A percentile compares a stretch with the other conserved stretches of the same genome.
These are phyloP conservation scores for Chloroceryle inda DNA, from an alignment of 2,797 vertebrate genomes.

Conservation along the genomic window DNA sequence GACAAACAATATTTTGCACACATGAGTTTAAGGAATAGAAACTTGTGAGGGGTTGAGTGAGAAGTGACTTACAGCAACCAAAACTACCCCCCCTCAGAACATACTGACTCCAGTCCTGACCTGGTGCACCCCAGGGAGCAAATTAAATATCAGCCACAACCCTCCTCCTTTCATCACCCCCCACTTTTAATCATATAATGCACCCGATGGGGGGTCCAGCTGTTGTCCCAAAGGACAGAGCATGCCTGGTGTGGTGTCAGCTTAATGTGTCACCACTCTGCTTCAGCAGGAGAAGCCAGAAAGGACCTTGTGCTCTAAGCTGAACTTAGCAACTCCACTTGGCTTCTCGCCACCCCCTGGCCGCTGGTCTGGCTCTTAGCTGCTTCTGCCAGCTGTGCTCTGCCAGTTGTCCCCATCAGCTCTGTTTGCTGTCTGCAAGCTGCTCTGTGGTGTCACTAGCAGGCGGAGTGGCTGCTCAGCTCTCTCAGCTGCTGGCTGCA, in stretches of 20 bases:
- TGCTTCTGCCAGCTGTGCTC: neutral
- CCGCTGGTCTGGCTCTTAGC: neutral
- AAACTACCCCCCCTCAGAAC: neutral
- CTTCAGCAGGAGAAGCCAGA: neutral
- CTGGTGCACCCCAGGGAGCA: neutral
- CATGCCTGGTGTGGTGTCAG: neutral
- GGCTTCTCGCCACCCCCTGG: neutral
- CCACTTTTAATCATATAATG: neutral
- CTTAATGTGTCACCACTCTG: accelerated
- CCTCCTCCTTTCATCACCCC: neutral
- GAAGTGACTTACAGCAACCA: neutral
- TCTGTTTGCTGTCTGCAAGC: neutral
- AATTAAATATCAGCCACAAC: neutral
- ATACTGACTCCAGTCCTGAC: neutral
- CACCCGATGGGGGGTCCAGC: accelerated
- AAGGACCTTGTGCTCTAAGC: neutral
- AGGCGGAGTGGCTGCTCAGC: neutral
- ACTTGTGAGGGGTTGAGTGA: neutral
- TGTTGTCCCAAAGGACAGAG: neutral
- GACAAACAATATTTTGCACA: neutral
- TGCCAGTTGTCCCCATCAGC: neutral
- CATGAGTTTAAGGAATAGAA: neutral
- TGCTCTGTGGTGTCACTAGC: accelerated
- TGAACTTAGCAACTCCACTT: accelerated
- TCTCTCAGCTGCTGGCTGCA: neutral